These are phyloP conservation scores for Macropis europaea DNA, from an alignment of 2,888 invertebrate species.

Conservation along the genomic window DNA sequence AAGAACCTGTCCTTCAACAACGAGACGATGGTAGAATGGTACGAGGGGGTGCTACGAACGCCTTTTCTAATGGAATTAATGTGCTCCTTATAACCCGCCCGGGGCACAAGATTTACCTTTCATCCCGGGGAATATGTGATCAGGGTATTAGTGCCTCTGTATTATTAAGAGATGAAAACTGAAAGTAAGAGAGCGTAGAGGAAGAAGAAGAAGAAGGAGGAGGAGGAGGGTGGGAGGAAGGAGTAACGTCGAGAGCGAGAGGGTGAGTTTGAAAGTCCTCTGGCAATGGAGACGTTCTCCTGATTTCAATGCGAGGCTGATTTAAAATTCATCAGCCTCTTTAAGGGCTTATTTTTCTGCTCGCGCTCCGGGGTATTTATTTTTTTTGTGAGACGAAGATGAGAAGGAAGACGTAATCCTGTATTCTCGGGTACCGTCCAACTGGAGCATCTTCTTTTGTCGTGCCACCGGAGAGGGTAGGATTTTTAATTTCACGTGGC, in stretches of 20 bases:
- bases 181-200: conserved; percentile 62
- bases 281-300: conserved; percentile 76
- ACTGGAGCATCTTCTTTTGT: conserved; percentile 61
- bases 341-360: conserved; percentile 79
- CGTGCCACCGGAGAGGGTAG: conserved; percentile 28
- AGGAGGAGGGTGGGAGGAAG: conserved; percentile 30
- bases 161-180: conserved; percentile 78
- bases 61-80: conserved; percentile 79
- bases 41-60: conserved; percentile 38
- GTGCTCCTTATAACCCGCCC: conserved; percentile 75
- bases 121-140: conserved; percentile 79
- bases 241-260: conserved; percentile 19
- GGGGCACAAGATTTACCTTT: conserved; percentile 77
- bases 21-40: not conserved
- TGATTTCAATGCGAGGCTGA: conserved; percentile 78
- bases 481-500: conserved; percentile 64
- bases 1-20: conserved; percentile 41
- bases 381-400: conserved; percentile 64
- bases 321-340: conserved; percentile 80
- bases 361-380: conserved; percentile 78
- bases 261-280: conserved; percentile 72
- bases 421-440: conserved; percentile 59
- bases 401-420: conserved; percentile 66
- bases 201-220: conserved; percentile 32
- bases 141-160: conserved; percentile 79